Base-by-base conservation (phyloP, 2,888 invertebrate species). In the Sinhomidia bicolor region DNA sequence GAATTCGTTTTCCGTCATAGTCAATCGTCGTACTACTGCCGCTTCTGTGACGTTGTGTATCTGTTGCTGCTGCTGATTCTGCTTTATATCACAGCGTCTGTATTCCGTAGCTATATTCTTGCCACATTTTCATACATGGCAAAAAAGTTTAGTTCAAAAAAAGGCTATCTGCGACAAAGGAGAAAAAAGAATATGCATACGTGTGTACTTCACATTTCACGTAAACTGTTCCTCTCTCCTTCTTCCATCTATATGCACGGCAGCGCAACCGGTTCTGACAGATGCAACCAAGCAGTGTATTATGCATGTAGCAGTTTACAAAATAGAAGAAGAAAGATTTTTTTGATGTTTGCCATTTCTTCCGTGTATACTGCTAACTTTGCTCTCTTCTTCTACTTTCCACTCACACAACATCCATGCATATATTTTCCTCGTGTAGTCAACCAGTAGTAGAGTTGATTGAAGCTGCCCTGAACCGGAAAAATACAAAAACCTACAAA, bases 201-300 rank as follows among this genome's bases (percentile, higher is more conserved):
- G 47, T 47, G 41, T 41, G 47, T 10, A 20, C 57, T 57, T 65
- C n/a, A 36, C 32, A 23, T 47, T 26, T 47, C 6, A 71, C 23
- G 41, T 14, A 36, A 68, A 68, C 71, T 47, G n/a, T n/a, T n/a
- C n/a, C n/a, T n/a, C n/a, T n/a, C n/a, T n/a, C n/a, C n/a, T n/a
- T n/a, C 29, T 79, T 62, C 62, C 65, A 85, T 87, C 71, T 74
- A 23, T 32, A 74, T 87, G 86, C 36, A 47, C 41, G 76, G 32
- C 47, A 23, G 23, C 47, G n/a, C 26, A 44, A 74, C 44, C 74
- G 60, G 17, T 68, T 81, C 86, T 87, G 86, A 87, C 81, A 81
- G 86, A 87, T 81, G 86, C 86, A 81, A 81, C 36, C 85, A 80
- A 81, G 62, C 86, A 74, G 23, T 26, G 74, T 20, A 44, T n/a